Base-by-base conservation (phyloP, 2,113 vertebrate genomes). In the Eurypyga helias region DNA sequence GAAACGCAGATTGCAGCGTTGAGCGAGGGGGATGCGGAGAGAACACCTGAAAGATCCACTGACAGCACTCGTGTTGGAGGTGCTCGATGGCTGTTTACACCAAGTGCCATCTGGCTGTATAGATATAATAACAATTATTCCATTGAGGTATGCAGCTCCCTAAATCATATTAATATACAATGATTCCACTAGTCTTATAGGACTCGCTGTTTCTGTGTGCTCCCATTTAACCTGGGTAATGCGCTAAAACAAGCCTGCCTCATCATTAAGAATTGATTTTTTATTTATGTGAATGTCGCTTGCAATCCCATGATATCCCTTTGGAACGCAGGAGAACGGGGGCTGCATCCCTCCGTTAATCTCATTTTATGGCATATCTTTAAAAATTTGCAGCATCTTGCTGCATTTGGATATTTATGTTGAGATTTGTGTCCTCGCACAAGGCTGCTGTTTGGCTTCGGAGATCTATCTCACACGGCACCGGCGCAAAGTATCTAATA, bases 51-150 rank as follows among this genome's bases (percentile, higher is more conserved):
- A 96, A 93, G 93, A 89, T 92, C 98, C 95, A 64, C 97, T 96
- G 97, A 52, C 96, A 66, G 80, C 95, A 34, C 97, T 91, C 20
- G 90, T 83, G 95, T 78, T 88, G 67, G 96, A 95, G 98, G 97
- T 97, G 86, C 98, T 98, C 91, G 95, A 81, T 96, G 97, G 96
- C 98, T 98, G 97, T 98, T 98, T 98, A 97, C 97, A 93, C 97
- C 98, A n/a, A 97, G 96, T 98, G 96, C 98, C 98, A 98, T 98
- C 98, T 98, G 98, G 98, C 98, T 97, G 83, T 91, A 83, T 78
- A 98, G 98, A 98, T 98, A 98, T 95, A 97, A 97, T 94, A 98
- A 98, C 98, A 98, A 98, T 98, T 98, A 98, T 98, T 96, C 98
- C 98, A 88, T 61, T 3, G 97, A 98, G 98, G 97, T 97, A 96